Conservation (phyloP, 2,888 invertebrate genomes). For the Calliphora vomitoria region DNA sequence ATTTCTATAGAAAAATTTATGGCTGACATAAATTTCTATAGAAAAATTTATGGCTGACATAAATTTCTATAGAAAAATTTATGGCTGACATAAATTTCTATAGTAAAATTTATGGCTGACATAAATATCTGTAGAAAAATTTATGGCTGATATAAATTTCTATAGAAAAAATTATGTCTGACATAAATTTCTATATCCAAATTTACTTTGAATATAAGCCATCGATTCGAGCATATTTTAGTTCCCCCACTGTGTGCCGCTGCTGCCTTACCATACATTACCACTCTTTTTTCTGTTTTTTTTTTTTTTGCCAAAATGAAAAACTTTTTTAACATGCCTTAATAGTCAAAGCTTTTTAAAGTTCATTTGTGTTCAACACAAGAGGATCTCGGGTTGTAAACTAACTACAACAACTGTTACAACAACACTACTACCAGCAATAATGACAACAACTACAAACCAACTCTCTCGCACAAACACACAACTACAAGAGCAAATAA, state of each 20-base stretch:
- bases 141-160: no score
- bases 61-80: no score
- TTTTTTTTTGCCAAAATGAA: slow-evolving; percentile 47
- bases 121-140: no score
- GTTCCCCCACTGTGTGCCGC: not conserved
- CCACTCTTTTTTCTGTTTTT: slow-evolving; percentile 28
- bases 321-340: slow-evolving; percentile 72
- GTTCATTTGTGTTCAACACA: slow-evolving; percentile 72
- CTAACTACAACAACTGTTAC: slow-evolving; percentile 36
- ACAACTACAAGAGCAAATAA: not conserved
- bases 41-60: no score
- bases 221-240: no score
- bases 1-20: no score
- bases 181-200: no score
- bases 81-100: no score
- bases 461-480: not conserved
- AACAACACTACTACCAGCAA: slow-evolving; percentile 21
- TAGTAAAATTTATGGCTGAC: no score
- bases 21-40: no score
- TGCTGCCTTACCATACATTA: slow-evolving; percentile 19
- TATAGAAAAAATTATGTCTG: no score
- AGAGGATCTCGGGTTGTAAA: slow-evolving; percentile 67
- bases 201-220: no score
- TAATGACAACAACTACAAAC: slow-evolving; percentile 24
- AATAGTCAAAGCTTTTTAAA: slow-evolving; percentile 74